Evolutionary conservation across 2,113 vertebrate species (phyloP), one percentile per base, ranked within the genome.

Genomic region (Numenius arquata): DNA sequence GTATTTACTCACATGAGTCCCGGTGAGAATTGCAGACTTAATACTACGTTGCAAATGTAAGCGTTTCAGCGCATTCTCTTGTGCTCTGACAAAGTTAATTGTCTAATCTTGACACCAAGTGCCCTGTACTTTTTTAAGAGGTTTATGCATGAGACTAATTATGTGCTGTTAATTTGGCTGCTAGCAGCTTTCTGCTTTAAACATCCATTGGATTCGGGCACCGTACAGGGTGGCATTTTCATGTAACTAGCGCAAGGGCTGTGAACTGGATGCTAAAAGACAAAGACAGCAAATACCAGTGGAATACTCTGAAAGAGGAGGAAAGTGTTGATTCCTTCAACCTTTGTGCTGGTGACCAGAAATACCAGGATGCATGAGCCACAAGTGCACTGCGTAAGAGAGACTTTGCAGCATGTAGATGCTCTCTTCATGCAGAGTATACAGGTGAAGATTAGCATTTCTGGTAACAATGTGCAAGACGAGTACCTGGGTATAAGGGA

Each of bases 61-160:
- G 95, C 41, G 3, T 94, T 97, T 95, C 95, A 87, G 88, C 0
- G 11, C 45, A 0, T 77, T 97, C 85, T 96, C 89, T 87, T 80
- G 85, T 88, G 91, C 96, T 93, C 97, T 63, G 18, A 80, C 92
- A 95, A 97, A 97, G 96, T 96, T 97, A 97, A 98, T 97, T 97
- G 97, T 98, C 97, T 97, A 92, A 92, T 96, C 96, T 96, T 95
- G 95, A 97, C 95, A 97, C 89, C 93, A 85, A 92, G 52, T 95
- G 50, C 95, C 95, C 89, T 53, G 90, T 91, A 93, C 95, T 97
- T 98, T 96, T 97, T 96, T 21, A 95, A 98, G 97, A 97, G 95
- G 96, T 97, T 97, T 98, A 96, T 98, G 97, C 97, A 95, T 86
- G 92, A 97, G 95, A 97, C 97, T 98, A 98, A 98, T 98, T 98